A percentile compares a stretch with the other conserved stretches of the same genome.
Evolutionary conservation across 2,797 vertebrate genomes (phyloP).

Genomic region (Esox masquinongy): DNA sequence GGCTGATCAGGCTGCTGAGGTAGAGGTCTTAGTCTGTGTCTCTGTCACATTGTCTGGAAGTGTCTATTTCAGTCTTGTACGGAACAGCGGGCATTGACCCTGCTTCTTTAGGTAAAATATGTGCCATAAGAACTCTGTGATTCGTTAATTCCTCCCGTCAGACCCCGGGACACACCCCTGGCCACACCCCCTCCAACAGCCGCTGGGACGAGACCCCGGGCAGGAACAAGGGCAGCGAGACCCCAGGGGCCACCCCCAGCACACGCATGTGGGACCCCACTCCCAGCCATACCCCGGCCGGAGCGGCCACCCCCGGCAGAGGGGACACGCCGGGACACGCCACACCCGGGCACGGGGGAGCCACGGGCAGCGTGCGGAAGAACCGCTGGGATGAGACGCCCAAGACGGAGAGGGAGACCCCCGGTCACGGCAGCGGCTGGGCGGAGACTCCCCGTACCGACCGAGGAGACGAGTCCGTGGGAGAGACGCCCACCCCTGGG

Average conservation of each 20-base stretch:
- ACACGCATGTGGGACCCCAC: slow-evolving; percentile 98
- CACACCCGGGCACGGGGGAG: slow-evolving; percentile 93
- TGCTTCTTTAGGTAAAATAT: background rate
- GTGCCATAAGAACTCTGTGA: background rate
- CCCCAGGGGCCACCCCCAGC: slow-evolving; percentile 95
- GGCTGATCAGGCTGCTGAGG: slow-evolving; percentile 82
- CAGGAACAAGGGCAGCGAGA: slow-evolving; percentile 94
- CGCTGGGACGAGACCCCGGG: slow-evolving; percentile 98
- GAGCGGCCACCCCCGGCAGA: slow-evolving; percentile 92
- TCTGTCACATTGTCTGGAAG: background rate
- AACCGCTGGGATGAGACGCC: slow-evolving; percentile 99
- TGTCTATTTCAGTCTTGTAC: background rate
- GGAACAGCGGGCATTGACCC: background rate
- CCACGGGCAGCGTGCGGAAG: slow-evolving; percentile 94
- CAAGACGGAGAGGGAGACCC: slow-evolving; percentile 97
- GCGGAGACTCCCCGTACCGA: slow-evolving; percentile 97
- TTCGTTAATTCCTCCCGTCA: slow-evolving; percentile 29
- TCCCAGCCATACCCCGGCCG: slow-evolving; percentile 95
- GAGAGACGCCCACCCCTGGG: slow-evolving; percentile 96
- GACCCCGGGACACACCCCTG: slow-evolving; percentile 89
- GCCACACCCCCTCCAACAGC: slow-evolving; percentile 93
- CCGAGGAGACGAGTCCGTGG: slow-evolving; percentile 94
- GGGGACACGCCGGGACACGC: slow-evolving; percentile 93
- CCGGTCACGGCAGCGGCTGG: slow-evolving; percentile 97
- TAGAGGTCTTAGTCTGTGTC: slow-evolving; percentile 29